Base-by-base conservation (phyloP, 2,113 vertebrate species). In the Circaetus gallicus region DNA sequence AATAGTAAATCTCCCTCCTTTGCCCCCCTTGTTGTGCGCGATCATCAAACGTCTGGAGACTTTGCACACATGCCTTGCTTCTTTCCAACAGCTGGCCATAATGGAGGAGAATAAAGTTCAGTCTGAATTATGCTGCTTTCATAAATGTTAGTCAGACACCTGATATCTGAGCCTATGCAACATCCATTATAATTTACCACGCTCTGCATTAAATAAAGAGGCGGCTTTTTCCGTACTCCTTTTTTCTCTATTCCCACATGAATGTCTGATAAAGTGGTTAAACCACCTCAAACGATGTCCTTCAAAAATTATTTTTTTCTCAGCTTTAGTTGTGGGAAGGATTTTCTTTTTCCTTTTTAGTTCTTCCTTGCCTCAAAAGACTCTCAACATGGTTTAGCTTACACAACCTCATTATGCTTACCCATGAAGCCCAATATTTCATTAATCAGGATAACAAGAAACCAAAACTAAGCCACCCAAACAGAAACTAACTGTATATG, bases 31-130 rank as follows among this genome's bases (percentile, higher is more conserved):
- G 36, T 42, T 45, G 31, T 69, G 45, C 12, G 2, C 19, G 20
- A 79, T 82, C 56, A 82, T 72, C 69, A 87, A 89, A 86, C 89
- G 91, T 91, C 81, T 97, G 95, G 69, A 95, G 73, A 69, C 53
- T 76, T 24, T 50, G 66, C 56, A 91, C 56, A 86, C 21, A 93
- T n/a, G 83, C 61, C 67, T 72, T 89, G 52, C 73, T 87, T 66
- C 61, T 80, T 91, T 95, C 65, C 73, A 93, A 77, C 94, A 96
- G 94, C 89, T 97, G 93, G 93, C 38, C 31, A 93, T 58, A 84
- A 93, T 17, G 56, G 40, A 86, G 28, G 32, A 95, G 70, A 95
- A 94, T 92, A 87, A 95, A 94, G 84, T 82, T 93, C 91, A 76
- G 36, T 58, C 89, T 95, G 93, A 95, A 97, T 91, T 93, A 89